phyloP scores from a whole-genome alignment of 2,797 vertebrate species.

The Xenops minutus region DNA sequence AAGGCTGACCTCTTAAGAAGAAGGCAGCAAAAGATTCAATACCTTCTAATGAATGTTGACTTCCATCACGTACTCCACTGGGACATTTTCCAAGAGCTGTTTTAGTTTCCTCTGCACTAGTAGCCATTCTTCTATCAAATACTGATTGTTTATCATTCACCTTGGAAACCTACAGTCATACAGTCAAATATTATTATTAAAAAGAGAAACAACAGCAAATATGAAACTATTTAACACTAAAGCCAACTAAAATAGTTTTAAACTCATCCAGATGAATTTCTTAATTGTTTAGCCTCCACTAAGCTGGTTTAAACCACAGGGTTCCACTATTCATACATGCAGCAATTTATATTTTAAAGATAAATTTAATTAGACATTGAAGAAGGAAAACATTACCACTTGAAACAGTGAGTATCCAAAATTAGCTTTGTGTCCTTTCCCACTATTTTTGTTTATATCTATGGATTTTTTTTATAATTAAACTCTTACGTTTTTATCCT shows the following conservation, averaged over 20 bases:
- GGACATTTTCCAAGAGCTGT: neutral
- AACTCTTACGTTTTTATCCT: neutral
- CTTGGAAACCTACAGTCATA: neutral
- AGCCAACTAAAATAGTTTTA: neutral
- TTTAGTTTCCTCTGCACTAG: neutral
- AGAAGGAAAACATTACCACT: neutral
- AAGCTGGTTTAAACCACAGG: neutral
- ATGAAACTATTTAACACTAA: neutral
- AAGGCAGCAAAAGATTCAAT: neutral
- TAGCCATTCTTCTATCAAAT: neutral
- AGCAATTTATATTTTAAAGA: neutral
- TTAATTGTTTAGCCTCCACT: fast-evolving
- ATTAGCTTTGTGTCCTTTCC: neutral
- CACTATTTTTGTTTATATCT: neutral
- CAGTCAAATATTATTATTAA: neutral
- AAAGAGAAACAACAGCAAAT: neutral
- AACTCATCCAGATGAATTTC: neutral
- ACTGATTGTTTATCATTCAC: neutral
- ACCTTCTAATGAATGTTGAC: constrained; percentile 47
- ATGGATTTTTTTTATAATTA: neutral
- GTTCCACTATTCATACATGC: neutral
- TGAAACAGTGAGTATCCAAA: neutral
- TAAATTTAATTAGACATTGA: neutral
- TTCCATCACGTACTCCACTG: neutral
- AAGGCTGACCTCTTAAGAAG: neutral